phyloP scores from a whole-genome alignment of 2,113 vertebrate species.

The Dermatemys mawii region DNA sequence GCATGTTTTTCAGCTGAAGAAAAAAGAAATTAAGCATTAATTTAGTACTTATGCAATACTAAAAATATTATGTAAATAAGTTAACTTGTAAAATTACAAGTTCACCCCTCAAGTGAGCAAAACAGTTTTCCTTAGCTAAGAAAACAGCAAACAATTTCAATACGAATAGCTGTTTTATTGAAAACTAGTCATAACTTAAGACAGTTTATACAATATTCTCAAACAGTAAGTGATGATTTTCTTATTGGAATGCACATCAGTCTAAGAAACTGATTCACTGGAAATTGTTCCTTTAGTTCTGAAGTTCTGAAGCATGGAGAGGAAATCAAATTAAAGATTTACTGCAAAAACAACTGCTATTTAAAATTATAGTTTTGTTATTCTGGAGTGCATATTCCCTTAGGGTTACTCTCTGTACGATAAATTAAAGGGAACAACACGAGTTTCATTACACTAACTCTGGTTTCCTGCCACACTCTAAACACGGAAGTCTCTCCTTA shows the following conservation, averaged over 20 bases:
- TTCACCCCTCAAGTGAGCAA: rapidly evolving
- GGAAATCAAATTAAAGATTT: neutral
- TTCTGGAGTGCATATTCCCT: neutral
- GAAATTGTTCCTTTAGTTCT: neutral
- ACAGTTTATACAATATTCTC: neutral
- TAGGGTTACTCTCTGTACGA: neutral
- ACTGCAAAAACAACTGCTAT: neutral
- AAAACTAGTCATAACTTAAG: neutral
- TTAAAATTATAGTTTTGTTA: neutral
- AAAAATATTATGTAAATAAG: neutral
- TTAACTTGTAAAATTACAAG: rapidly evolving
- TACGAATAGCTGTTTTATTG: rapidly evolving
- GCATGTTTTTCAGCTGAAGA: neutral
- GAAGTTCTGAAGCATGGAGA: too few species aligned
- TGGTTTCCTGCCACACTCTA: rapidly evolving
- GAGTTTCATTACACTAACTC: rapidly evolving
- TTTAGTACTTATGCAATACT: neutral
- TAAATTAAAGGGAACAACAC: neutral
- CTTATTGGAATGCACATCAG: neutral
- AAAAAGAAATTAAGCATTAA: neutral
- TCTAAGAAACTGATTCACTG: neutral
- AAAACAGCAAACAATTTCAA: neutral
- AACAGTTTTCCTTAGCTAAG: neutral
- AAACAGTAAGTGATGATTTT: neutral
- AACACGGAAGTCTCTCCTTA: neutral